Evolutionary conservation across 92 coral and sea anemone genomes (phyloP), one percentile per base, ranked within the genome.

Genomic region (Bergia sp.): DNA sequence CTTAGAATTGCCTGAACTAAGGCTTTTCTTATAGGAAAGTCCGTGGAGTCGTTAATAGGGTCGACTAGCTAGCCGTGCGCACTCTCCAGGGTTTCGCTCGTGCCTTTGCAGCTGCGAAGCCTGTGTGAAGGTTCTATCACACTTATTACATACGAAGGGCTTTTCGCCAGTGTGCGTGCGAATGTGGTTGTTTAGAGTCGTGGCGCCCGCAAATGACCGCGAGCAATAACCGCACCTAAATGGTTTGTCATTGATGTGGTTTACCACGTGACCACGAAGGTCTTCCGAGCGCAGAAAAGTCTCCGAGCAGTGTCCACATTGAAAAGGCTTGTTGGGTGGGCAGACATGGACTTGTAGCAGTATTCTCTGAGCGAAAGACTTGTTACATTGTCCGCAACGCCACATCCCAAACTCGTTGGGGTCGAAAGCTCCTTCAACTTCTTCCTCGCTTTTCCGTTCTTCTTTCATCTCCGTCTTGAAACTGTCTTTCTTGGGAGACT

Each of bases 191-290:
- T 95, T 97, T 81, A 97, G 92, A 23, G 98, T 95, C 75, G 98
- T 95, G 49, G 98, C 97, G 1, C 99, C 98, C n/a, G 99, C 91
- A 86, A 97, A 97, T 86, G 98, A 91, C 45, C 99, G 99, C 85
- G 96, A 94, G 86, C 99, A 97, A 91, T 94, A 97, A 77, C 99
- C 99, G 86, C 99, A 97, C 87, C 96, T 96, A 85, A 97, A 97
- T 66, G 99, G 98, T 72, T 96, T 94, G 85, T 94, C 94, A 72
- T 92, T 94, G 86, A 91, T 90, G 80, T 97, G 99, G 79, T 86
- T 89, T 73, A 93, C 96, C 83, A 93, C 99, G 81, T 97, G 99
- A 76, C 93, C 95, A 69, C 98, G 96, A 92, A 97, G 91, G 67
- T 92, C 91, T 11, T 93, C 91, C 4, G 99, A 96, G 77, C 82